Percentiles rank a stretch among this genome's conserved stretches.
phyloP scores from a whole-genome alignment of 2,113 vertebrate genomes.

The Sardina pilchardus region DNA sequence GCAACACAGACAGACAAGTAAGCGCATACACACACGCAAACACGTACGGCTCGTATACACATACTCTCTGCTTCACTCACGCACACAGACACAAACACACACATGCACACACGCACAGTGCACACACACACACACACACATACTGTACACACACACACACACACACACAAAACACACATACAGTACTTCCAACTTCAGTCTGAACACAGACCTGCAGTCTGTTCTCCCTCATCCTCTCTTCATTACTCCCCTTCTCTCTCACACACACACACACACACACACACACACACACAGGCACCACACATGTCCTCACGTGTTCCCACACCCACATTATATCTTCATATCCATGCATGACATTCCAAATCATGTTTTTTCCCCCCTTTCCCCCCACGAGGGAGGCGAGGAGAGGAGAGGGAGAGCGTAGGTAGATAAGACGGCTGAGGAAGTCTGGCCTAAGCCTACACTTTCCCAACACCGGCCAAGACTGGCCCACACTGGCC shows the following conservation, averaged over 20 bases:
- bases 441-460: conserved; percentile 47
- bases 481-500: conserved; percentile 45
- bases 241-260: too few species aligned
- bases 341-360: background rate
- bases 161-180: too few species aligned
- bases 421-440: conserved; percentile 34
- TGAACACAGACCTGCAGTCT: too few species aligned
- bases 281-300: background rate
- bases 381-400: background rate
- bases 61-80: background rate
- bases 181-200: too few species aligned
- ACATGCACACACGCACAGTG: background rate
- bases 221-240: too few species aligned
- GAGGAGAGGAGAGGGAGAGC: background rate
- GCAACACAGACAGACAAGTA: background rate
- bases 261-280: background rate
- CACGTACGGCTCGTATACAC: too few species aligned
- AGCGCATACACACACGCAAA: background rate
- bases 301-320: background rate
- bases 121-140: too few species aligned
- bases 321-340: background rate
- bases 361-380: background rate
- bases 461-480: conserved; percentile 59
- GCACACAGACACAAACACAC: too few species aligned
- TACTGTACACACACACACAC: background rate